Conservation (phyloP, 1,140 invertebrate species). For the Musca vetustissima region DNA sequence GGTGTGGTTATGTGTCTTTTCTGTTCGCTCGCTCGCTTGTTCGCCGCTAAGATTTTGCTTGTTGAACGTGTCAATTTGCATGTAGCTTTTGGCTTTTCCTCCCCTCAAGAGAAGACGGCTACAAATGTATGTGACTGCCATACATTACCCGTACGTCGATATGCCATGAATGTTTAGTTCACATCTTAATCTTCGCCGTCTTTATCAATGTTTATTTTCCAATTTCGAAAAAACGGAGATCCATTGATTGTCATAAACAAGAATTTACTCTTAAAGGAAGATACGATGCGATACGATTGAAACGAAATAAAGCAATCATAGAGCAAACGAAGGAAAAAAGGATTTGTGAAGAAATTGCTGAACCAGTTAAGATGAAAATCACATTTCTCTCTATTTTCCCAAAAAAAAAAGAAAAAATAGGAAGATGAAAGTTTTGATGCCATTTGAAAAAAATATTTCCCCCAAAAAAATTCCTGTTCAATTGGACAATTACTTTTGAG, state of each 20-base stretch:
- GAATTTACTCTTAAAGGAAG: not conserved
- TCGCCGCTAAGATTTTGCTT: slow-evolving; percentile 5
- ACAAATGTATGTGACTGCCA: not conserved
- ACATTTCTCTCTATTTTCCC: too few relatives aligned
- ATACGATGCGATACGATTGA: too few relatives aligned
- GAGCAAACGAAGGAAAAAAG: too few relatives aligned
- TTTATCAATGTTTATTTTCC: slow-evolving; percentile 9
- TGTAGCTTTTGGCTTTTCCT: slow-evolving; percentile 8
- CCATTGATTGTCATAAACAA: slow-evolving; percentile 16
- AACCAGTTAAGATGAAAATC: too few relatives aligned
- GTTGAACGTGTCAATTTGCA: slow-evolving; percentile 24
- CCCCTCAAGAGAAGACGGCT: not conserved
- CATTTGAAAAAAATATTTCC: too few relatives aligned
- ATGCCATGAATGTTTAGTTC: too few relatives aligned
- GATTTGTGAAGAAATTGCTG: too few relatives aligned
- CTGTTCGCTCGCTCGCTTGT: not conserved
- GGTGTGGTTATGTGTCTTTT: not conserved
- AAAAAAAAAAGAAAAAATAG: too few relatives aligned
- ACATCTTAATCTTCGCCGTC: not conserved
- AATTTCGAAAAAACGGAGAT: slow-evolving; percentile 7
- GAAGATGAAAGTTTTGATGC: too few relatives aligned
- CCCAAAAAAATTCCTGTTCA: too few relatives aligned
- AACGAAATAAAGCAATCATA: too few relatives aligned
- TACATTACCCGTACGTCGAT: not conserved
- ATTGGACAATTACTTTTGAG: too few relatives aligned